Conservation (phyloP, 2,797 vertebrate genomes). For the Amblyopsis hoosieri region DNA sequence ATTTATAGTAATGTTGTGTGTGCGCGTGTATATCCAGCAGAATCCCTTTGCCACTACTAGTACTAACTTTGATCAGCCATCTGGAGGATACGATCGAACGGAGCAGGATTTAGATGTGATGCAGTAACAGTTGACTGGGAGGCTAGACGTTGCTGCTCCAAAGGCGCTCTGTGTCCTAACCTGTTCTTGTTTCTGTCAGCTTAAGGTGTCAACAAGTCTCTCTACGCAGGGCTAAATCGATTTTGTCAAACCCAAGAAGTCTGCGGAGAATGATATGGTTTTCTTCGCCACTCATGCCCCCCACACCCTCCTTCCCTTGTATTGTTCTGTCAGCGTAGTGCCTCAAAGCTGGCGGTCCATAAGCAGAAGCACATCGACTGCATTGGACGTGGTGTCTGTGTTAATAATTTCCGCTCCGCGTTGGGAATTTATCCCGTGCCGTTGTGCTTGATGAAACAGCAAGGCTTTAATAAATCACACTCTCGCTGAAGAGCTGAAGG, state of each 20-base stretch:
- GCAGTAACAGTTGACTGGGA: background rate
- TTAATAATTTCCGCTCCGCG: conserved; percentile 52
- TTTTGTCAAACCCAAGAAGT: conserved; percentile 24
- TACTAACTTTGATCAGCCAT: too few species aligned
- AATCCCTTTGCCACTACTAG: too few species aligned
- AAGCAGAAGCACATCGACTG: conserved; percentile 23
- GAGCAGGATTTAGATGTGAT: too few species aligned
- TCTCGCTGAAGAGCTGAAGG: conserved; percentile 32
- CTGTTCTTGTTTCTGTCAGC: conserved; percentile 1
- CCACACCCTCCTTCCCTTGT: background rate
- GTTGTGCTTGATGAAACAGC: conserved; percentile 39
- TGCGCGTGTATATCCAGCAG: too few species aligned
- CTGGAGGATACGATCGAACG: too few species aligned
- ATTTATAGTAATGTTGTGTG: too few species aligned
- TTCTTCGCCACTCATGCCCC: conserved; percentile 4
- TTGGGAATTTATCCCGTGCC: conserved; percentile 48
- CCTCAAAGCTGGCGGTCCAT: conserved; percentile 23
- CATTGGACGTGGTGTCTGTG: conserved; percentile 20
- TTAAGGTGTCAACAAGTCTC: conserved; percentile 17
- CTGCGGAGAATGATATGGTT: conserved; percentile 23
- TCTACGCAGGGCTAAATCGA: conserved; percentile 12
- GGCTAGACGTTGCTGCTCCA: background rate
- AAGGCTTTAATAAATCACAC: conserved; percentile 56
- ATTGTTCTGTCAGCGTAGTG: conserved; percentile 9
- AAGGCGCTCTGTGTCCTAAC: conserved; percentile 3